Conservation (phyloP, 2,797 vertebrate genomes). For the Cyprinella venusta region DNA sequence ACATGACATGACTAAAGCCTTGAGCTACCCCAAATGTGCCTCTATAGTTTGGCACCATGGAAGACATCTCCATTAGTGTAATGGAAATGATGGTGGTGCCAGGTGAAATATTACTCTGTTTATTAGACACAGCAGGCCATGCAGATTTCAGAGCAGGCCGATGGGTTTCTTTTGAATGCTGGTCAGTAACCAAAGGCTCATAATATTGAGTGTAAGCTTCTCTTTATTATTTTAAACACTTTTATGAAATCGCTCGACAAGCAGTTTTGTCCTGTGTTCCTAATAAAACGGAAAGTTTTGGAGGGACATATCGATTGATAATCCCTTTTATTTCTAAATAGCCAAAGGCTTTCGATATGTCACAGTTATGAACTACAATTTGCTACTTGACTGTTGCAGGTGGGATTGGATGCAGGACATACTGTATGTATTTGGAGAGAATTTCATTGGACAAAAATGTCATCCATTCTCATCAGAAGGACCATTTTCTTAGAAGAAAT, state of each 20-base stretch:
- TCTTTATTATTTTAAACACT: too few relatives aligned
- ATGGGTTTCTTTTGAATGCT: constrained; percentile 17
- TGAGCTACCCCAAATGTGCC: constrained; percentile 35
- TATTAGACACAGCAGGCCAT: constrained; percentile 18
- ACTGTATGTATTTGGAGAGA: background rate
- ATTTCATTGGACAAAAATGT: background rate
- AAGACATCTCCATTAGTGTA: constrained; percentile 49
- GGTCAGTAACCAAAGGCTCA: too few relatives aligned
- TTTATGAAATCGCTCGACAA: too few relatives aligned
- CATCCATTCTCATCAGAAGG: background rate
- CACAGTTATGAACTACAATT: too few relatives aligned
- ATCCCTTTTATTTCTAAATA: too few relatives aligned
- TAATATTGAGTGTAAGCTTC: too few relatives aligned
- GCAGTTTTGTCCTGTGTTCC: too few relatives aligned
- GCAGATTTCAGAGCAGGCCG: constrained; percentile 13
- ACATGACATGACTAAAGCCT: constrained; percentile 37
- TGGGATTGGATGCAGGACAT: too few relatives aligned
- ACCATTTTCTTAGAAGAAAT: background rate
- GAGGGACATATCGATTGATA: too few relatives aligned
- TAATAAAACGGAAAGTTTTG: too few relatives aligned
- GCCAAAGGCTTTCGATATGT: too few relatives aligned
- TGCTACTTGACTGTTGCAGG: too few relatives aligned
- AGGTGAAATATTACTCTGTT: constrained; percentile 48
- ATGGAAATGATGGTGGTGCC: constrained; percentile 30
- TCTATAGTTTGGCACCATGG: constrained; percentile 39